Percentiles rank a stretch among this genome's conserved stretches.
Conservation (phyloP, 2,113 vertebrate genomes). For the Vidua chalybeata region DNA sequence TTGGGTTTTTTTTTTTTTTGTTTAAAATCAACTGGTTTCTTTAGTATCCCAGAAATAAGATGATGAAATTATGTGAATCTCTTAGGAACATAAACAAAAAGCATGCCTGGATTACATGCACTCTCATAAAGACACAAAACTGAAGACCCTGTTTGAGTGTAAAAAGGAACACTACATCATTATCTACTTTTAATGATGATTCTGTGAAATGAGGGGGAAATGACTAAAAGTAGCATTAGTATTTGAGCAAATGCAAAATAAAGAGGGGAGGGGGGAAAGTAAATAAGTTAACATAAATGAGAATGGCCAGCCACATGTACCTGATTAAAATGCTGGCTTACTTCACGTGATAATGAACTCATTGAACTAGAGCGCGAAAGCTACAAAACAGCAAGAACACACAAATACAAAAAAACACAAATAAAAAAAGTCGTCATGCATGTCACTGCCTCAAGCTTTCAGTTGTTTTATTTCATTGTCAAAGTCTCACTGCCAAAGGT, state of each 20-base stretch:
- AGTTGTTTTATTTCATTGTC: neutral
- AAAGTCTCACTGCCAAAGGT: neutral
- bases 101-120: conserved; percentile 52
- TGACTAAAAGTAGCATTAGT: conserved; percentile 45
- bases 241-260: conserved; percentile 5
- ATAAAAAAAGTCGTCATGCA: conserved; percentile 74
- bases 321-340: conserved; percentile 98
- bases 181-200: neutral
- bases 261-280: neutral
- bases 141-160: conserved; percentile 45
- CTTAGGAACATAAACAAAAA: conserved; percentile 6
- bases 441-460: conserved; percentile 66
- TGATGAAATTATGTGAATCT: neutral
- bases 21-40: neutral
- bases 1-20: neutral
- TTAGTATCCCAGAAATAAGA: neutral
- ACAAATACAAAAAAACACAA: conserved; percentile 75
- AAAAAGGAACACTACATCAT: conserved; percentile 52
- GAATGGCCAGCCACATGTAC: conserved; percentile 84
- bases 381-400: conserved; percentile 86
- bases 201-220: neutral
- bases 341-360: conserved; percentile 97
- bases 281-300: conserved; percentile 24
- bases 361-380: conserved; percentile 97
- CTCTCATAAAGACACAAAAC: neutral